phyloP scores from a whole-genome alignment of 2,888 invertebrate genomes.

The Neoascia interrupta region DNA sequence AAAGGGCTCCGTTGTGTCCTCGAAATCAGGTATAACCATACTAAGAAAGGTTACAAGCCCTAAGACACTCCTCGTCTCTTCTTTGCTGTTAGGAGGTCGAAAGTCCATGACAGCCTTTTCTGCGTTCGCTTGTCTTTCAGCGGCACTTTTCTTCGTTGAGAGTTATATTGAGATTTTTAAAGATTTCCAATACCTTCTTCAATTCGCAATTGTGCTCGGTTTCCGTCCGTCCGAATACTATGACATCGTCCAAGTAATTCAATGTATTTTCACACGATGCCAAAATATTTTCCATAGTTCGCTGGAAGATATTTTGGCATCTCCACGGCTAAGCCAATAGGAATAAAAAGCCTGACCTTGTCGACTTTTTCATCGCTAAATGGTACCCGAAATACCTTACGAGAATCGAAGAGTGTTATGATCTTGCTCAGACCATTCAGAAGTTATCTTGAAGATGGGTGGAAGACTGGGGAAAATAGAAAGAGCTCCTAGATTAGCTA shows the following conservation, averaged over 20 bases:
- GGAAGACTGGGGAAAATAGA: no score
- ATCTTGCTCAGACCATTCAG: no score
- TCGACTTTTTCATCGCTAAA: no score
- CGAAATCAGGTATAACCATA: slow-evolving; percentile 72
- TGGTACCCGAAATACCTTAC: no score
- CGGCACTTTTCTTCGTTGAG: slow-evolving; percentile 73
- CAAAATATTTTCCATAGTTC: slow-evolving; percentile 72
- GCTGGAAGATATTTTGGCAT: no score
- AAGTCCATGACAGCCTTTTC: slow-evolving; percentile 67
- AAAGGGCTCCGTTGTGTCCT: slow-evolving; percentile 72
- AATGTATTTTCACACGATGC: slow-evolving; percentile 71
- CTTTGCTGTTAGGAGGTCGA: slow-evolving; percentile 69
- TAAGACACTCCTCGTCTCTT: slow-evolving; percentile 74
- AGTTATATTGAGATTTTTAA: slow-evolving; percentile 70
- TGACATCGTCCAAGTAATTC: slow-evolving; percentile 70
- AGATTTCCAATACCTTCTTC: slow-evolving; percentile 67
- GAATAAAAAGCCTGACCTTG: no score
- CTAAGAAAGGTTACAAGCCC: slow-evolving; percentile 74
- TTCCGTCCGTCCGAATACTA: slow-evolving; percentile 70
- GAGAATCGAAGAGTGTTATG: no score
- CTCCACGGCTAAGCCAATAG: no score
- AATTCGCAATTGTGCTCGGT: slow-evolving; percentile 72
- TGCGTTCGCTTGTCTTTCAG: slow-evolving; percentile 63
- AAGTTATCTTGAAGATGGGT: no score
- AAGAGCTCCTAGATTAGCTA: no score